A percentile compares a stretch with the other conserved stretches of the same genome.
Evolutionary conservation across 92 coral and sea anemone genomes (phyloP).

Genomic region (Micromussa lordhowensis): DNA sequence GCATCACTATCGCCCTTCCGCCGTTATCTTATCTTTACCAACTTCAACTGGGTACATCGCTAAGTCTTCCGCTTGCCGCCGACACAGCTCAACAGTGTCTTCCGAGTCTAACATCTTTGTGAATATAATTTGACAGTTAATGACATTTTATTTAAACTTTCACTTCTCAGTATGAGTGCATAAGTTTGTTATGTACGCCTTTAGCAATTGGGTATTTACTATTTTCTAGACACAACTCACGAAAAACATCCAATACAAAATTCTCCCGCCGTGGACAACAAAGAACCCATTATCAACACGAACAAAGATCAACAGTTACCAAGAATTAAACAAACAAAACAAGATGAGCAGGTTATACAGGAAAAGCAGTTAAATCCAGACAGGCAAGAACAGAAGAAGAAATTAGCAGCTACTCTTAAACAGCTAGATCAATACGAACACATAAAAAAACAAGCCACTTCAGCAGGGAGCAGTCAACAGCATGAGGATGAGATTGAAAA

Average conservation of each 20-base stretch:
- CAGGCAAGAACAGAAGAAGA: background rate
- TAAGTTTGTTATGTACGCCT: background rate
- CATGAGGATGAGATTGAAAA: constrained; percentile 12
- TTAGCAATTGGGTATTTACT: background rate
- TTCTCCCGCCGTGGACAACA: background rate
- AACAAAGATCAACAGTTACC: constrained; percentile 9
- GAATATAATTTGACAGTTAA: background rate
- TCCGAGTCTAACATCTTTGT: too few species aligned
- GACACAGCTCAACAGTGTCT: too few species aligned
- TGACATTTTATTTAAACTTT: background rate
- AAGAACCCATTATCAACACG: background rate
- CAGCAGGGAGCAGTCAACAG: background rate
- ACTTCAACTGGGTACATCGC: too few species aligned
- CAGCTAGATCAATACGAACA: constrained; percentile 29
- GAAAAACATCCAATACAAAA: background rate
- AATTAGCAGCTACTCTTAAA: constrained; percentile 18
- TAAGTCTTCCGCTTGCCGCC: too few species aligned
- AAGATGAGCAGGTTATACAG: background rate
- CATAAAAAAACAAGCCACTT: background rate
- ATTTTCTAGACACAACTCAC: background rate
- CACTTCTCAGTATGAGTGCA: background rate
- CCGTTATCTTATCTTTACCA: too few species aligned
- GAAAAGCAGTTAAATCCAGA: background rate
- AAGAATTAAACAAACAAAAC: background rate
- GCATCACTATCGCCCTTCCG: too few species aligned